These are phyloP conservation scores for Zelleria hepariella DNA, from an alignment of 2,888 invertebrate genomes.

Conservation along the genomic window DNA sequence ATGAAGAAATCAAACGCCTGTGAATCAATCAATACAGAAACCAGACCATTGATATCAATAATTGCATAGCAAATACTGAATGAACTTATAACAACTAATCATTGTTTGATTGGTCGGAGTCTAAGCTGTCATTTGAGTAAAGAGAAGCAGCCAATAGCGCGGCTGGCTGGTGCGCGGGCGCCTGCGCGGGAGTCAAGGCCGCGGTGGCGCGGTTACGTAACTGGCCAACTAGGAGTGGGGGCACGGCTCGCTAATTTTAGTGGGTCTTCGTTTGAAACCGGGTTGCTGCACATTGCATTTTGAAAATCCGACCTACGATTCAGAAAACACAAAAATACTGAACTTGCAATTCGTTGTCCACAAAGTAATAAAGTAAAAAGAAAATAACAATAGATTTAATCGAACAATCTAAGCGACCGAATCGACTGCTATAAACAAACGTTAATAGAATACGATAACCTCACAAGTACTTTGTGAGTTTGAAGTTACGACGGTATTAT, in stretches of 20 bases:
- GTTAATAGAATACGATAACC: not conserved
- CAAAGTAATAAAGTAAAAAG: not conserved
- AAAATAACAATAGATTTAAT: not conserved
- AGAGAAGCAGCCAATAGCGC: not conserved
- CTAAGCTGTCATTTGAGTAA: not conserved
- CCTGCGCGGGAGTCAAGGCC: constrained; percentile 70
- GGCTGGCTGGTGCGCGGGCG: not conserved
- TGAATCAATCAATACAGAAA: not conserved
- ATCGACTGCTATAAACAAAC: not conserved
- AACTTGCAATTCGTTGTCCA: not conserved
- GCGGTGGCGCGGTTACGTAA: constrained; percentile 59
- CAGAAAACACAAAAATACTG: not conserved
- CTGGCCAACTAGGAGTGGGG: constrained; percentile 30
- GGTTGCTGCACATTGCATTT: not conserved
- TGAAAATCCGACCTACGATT: not conserved
- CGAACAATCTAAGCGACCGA: not conserved
- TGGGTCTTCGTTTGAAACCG: constrained; percentile 14
- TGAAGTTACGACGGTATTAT: not conserved
- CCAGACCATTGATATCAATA: not conserved
- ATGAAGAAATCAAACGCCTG: not conserved
- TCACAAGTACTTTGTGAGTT: not conserved
- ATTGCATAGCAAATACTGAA: not conserved
- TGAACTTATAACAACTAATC: not conserved
- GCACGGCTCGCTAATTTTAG: constrained; percentile 60
- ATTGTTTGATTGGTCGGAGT: constrained; percentile 1